Base-by-base conservation (phyloP, 2,113 vertebrate genomes). In the Engraulis encrasicolus region DNA sequence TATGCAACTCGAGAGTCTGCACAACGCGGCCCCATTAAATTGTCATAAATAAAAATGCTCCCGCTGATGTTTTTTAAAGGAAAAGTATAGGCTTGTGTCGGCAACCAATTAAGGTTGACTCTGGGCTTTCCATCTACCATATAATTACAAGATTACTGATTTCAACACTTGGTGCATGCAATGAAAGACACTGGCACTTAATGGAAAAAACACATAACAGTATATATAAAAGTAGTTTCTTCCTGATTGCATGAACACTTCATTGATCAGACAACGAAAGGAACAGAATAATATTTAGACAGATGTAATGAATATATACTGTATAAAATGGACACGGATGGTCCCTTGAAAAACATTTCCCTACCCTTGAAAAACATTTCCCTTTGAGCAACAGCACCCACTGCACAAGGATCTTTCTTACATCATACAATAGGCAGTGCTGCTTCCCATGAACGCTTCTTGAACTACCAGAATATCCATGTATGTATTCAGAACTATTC, bases 101-200 rank as follows among this genome's bases (percentile, higher is more conserved):
- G 4, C 66, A 34, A 14, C 15, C 34, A 74, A 74, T 74, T 34
- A 34, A 74, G 15, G 66, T 74, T 74, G 12, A 23, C 66, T 34
- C 34, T 74, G 27, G 31, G 66, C 66, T 34, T 74, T 74, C 66
- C 31, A 12, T 74, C 1, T 74, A 31, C 27, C 66, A 34, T 34
- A 34, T 74, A 74, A 74, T 74, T 74, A 74, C 66, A 74, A 17
- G 66, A 74, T 74, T 74, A 74, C 12, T 34, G 66, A 74, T 74
- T 74, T 74, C 15, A 12, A 15, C 66, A 74, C 66, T 74, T 74
- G 31, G 5, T 5, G 12, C 27, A 15, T 36, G 66, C n/a, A n/a
- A n/a, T 34, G 27, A 74, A 74, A 17, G 14, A 31, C 4, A 74
- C 4, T 34, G 66, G 15, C 66, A 74, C 66, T 74, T 74, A 12